Evolutionary conservation across 2,888 invertebrate species (phyloP).

Genomic region (Caprella mutica): DNA sequence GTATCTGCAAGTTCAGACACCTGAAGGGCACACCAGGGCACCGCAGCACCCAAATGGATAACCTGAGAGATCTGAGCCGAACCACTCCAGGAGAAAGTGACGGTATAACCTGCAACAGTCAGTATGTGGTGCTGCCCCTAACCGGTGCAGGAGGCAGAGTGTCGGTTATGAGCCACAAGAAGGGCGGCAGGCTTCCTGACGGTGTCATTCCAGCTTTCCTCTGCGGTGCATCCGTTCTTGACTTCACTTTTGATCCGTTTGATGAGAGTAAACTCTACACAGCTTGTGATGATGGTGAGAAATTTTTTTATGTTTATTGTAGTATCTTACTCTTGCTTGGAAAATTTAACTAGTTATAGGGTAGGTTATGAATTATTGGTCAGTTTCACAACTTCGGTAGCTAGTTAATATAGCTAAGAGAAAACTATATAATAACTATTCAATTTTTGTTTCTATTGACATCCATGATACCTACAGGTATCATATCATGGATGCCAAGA

Average conservation of each 20-base stretch:
- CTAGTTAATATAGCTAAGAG: background rate
- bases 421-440: constrained; percentile 6
- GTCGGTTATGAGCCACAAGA: constrained; percentile 64
- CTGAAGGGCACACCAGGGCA: constrained; percentile 80
- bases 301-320: too few relatives aligned
- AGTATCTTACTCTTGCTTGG: too few relatives aligned
- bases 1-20: constrained; percentile 84
- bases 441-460: too few relatives aligned
- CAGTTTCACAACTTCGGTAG: background rate
- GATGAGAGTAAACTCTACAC: constrained; percentile 62
- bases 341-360: too few relatives aligned
- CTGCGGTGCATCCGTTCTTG: constrained; percentile 77
- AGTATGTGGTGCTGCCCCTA: constrained; percentile 77
- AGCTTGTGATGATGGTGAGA: too few relatives aligned
- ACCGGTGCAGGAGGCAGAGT: constrained; percentile 83
- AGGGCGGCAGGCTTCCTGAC: constrained; percentile 63
- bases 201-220: constrained; percentile 76
- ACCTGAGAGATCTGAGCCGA: constrained; percentile 75
- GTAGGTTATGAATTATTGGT: too few relatives aligned
- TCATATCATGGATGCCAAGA: too few relatives aligned
- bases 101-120: constrained; percentile 77
- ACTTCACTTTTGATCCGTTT: constrained; percentile 92
- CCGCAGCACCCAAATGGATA: constrained; percentile 82
- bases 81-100: constrained; percentile 91
- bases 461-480: too few relatives aligned